Evolutionary conservation across 2,113 vertebrate genomes (phyloP).

Genomic region (Galbula dea): DNA sequence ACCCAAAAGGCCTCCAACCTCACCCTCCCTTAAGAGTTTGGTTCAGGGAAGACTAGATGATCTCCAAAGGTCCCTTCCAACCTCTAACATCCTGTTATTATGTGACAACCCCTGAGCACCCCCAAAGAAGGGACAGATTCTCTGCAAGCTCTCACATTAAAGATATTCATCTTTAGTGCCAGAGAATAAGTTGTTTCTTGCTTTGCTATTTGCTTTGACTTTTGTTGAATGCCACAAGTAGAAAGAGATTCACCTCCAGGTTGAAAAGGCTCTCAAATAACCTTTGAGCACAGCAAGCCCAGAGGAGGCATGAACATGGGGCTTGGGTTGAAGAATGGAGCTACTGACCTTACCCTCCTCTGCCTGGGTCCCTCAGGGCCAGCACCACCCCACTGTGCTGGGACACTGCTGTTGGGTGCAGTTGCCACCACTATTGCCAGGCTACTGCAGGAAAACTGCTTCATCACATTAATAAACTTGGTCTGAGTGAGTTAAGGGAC

Average conservation of each 20-base stretch:
- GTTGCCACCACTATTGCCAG: rapidly evolving
- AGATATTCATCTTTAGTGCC: neutral
- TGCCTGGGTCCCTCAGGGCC: neutral
- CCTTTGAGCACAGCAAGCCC: neutral
- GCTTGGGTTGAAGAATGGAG: neutral
- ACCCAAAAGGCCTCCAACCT: neutral
- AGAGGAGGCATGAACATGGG: rapidly evolving
- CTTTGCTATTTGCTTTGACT: slow-evolving; percentile 18
- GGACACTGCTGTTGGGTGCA: neutral
- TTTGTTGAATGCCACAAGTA: slow-evolving; percentile 23
- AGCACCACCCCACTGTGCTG: rapidly evolving
- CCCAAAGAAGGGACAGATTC: neutral
- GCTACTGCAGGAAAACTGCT: neutral
- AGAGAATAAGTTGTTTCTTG: neutral
- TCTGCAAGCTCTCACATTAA: neutral
- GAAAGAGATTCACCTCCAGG: rapidly evolving
- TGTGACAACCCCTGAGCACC: neutral
- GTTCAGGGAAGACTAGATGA: rapidly evolving
- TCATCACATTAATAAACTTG: rapidly evolving
- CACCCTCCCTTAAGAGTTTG: neutral
- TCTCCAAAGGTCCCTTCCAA: too few relatives aligned
- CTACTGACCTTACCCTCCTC: neutral
- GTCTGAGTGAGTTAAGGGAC: neutral
- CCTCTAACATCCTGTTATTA: too few relatives aligned
- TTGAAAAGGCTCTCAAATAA: neutral